Conservation (phyloP, 2,888 invertebrate species). For the Apodemia mormo region DNA sequence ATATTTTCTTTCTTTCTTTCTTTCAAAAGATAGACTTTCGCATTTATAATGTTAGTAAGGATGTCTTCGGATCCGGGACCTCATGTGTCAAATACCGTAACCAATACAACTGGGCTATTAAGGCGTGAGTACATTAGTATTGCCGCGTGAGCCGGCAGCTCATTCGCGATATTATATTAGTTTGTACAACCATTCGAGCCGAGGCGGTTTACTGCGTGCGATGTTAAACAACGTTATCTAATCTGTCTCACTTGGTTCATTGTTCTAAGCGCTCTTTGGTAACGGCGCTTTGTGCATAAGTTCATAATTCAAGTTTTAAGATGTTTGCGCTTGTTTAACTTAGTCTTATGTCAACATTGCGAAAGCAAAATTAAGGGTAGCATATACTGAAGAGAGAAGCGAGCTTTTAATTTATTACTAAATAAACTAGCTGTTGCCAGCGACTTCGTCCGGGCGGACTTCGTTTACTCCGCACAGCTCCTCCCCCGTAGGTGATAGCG, state of each 20-base stretch:
- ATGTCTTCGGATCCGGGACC: too few species aligned
- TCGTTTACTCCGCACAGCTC: too few species aligned
- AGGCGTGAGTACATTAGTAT: too few species aligned
- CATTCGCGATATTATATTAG: background rate
- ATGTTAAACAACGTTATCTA: conserved; percentile 6
- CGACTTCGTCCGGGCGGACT: too few species aligned
- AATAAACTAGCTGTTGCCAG: too few species aligned
- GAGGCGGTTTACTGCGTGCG: background rate
- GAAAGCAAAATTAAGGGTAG: background rate
- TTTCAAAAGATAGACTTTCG: too few species aligned
- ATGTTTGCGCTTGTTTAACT: background rate
- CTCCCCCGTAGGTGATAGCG: too few species aligned
- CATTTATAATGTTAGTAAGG: too few species aligned
- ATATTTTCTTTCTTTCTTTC: too few species aligned
- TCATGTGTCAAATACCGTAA: too few species aligned
- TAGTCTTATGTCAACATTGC: background rate
- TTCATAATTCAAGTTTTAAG: background rate
- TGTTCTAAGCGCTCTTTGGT: background rate
- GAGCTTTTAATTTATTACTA: background rate
- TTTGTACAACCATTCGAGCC: background rate
- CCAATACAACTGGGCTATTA: too few species aligned
- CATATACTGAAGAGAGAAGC: background rate
- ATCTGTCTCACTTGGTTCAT: background rate
- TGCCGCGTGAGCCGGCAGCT: background rate
- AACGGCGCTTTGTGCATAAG: background rate